Percentiles rank a stretch among this genome's conserved stretches.
phyloP scores from a whole-genome alignment of 2,113 vertebrate species.

The Mola mola region DNA sequence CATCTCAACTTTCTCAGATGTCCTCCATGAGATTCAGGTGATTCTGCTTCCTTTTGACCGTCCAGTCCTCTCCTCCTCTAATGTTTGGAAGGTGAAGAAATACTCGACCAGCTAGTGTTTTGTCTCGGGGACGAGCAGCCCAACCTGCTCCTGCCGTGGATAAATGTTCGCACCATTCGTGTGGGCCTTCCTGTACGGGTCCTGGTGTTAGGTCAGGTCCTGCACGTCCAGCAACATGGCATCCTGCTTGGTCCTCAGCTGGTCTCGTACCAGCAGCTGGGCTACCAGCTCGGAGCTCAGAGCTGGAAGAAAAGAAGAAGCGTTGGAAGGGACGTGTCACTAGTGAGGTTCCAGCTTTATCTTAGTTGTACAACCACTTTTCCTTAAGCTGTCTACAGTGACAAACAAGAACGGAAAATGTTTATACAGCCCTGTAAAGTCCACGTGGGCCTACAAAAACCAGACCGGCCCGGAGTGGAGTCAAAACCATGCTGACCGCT shows the following conservation, averaged over 20 bases:
- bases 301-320: slow-evolving; percentile 57
- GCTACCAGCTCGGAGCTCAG: slow-evolving; percentile 79
- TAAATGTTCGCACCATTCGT: not conserved
- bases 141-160: slow-evolving; percentile 5
- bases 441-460: no score
- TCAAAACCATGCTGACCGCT: no score
- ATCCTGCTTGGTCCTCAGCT: slow-evolving; percentile 81
- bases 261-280: slow-evolving; percentile 78
- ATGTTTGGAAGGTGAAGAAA: no score
- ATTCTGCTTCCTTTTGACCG: not conserved
- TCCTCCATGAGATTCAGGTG: not conserved
- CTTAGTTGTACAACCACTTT: no score
- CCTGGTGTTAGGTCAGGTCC: slow-evolving; percentile 75
- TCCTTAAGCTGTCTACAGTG: no score
- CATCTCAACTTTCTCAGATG: not conserved
- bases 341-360: no score
- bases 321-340: not conserved
- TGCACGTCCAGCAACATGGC: slow-evolving; percentile 82
- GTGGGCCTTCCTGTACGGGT: not conserved
- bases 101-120: not conserved
- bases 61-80: not conserved
- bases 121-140: not conserved
- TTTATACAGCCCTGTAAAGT: no score
- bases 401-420: no score
- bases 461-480: no score